Conservation (phyloP, 2,113 vertebrate genomes). For the Cygnus atratus region DNA sequence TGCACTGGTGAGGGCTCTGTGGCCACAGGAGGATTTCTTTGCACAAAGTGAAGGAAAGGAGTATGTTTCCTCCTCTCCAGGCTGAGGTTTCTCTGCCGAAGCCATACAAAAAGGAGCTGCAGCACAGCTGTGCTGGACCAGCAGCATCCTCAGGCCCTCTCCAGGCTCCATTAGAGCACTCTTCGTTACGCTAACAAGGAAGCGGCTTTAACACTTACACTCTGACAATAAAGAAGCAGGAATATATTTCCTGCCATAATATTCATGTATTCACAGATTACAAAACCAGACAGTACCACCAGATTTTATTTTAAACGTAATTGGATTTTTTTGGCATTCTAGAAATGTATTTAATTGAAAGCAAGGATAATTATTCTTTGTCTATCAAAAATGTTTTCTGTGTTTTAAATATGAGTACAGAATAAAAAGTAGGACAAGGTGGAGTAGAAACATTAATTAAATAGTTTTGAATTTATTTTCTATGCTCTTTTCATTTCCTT, state of each 20-base stretch:
- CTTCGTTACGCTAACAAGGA: neutral
- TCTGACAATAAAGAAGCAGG: neutral
- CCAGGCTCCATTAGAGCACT: neutral
- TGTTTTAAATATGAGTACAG: slow-evolving; percentile 19
- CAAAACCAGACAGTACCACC: neutral
- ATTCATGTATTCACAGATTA: neutral
- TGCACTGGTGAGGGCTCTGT: neutral
- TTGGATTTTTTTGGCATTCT: neutral
- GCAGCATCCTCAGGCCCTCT: neutral
- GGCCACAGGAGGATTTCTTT: neutral
- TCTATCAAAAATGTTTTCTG: neutral
- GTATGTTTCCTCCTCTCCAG: accelerated
- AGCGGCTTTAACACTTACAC: neutral
- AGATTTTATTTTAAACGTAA: neutral
- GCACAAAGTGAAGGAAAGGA: neutral
- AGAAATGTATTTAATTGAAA: slow-evolving; percentile 22
- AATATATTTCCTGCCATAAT: neutral
- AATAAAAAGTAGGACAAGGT: slow-evolving; percentile 51
- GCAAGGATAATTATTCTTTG: slow-evolving; percentile 3
- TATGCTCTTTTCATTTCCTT: slow-evolving; percentile 56
- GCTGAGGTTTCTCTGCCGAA: neutral
- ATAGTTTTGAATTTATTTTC: slow-evolving; percentile 8
- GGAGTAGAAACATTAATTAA: slow-evolving; percentile 35
- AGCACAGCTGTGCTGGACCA: neutral
- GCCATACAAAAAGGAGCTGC: neutral